Percentiles rank a stretch among this genome's conserved stretches.
Evolutionary conservation across 2,113 vertebrate genomes (phyloP).

Genomic region (Nymphicus hollandicus): DNA sequence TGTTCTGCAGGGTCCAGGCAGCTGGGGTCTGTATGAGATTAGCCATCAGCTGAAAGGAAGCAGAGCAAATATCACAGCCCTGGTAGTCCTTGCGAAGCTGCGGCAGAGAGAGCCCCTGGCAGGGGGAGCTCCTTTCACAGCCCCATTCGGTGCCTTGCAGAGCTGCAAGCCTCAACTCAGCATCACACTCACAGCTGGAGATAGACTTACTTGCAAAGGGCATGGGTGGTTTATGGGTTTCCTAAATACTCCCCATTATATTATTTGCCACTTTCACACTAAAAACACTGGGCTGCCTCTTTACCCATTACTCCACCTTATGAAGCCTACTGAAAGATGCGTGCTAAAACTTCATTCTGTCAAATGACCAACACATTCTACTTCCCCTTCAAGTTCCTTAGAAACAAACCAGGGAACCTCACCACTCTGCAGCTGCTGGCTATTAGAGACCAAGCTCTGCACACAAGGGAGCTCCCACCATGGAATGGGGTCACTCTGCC

Average conservation of each 20-base stretch:
- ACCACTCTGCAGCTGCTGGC: no score
- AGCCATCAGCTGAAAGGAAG: not conserved
- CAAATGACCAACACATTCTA: accelerated
- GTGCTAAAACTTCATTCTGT: not conserved
- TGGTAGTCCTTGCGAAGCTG: accelerated
- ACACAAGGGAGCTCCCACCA: accelerated
- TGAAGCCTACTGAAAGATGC: not conserved
- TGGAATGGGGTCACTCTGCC: accelerated
- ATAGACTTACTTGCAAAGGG: not conserved
- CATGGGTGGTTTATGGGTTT: not conserved
- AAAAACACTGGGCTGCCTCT: not conserved
- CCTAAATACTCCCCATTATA: not conserved
- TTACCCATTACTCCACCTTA: not conserved
- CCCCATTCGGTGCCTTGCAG: not conserved
- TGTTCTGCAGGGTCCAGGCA: not conserved
- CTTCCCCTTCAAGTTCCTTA: not conserved
- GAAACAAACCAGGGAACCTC: not conserved
- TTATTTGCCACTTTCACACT: not conserved
- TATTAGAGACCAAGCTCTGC: not conserved
- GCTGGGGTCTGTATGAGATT: not conserved
- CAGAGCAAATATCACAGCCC: not conserved
- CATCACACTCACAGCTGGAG: not conserved
- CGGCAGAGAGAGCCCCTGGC: not conserved
- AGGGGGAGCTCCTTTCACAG: not conserved
- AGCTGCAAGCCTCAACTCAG: accelerated